Base-by-base conservation (phyloP, 2,888 invertebrate genomes). In the Aplocera efformata region DNA sequence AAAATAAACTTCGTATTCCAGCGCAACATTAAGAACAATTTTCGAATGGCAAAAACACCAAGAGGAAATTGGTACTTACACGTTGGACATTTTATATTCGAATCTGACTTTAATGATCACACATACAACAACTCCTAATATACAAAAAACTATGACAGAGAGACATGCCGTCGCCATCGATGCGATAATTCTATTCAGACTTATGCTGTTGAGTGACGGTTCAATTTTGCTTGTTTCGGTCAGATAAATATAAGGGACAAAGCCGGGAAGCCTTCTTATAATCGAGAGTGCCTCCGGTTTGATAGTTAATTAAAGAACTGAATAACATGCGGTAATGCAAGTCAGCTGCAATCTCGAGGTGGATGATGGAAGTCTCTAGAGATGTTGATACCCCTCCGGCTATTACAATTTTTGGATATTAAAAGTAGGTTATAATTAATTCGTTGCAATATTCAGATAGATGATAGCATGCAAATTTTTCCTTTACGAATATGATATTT, bases 271-370 rank as follows among this genome's bases (percentile, higher is more conserved):
- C 82, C 76, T 63, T 68, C 72, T 72, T 78, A 79, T 84, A 82
- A 86, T 83, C 79, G 81, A 85, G 79, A 77, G 75, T 79, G 78
- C 79, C 79, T 74, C 76, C 71, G 74, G 76, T 79, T 77, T 79
- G 82, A 84, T 82, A 84, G 81, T 80, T 86, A 85, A 86, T 88
- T 86, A 88, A 83, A 81, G 83, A 74, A 79, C 72, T 82, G 83
- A 85, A 84, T 84, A 81, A 79, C 75, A 71, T 65, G 67, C 70
- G 66, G 78, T 75, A 75, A 69, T 79, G 78, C 78, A 78, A 81
- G 81, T 81, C 82, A 84, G 76, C 78, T 80, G 80, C 78, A 80
- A 74, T 80, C 76, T 71, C 72, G 69, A 69, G 66, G 64, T 60
- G 61, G 52, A 2, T 58, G 52, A 47, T 41, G 53, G 60, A 68